Base-by-base conservation (phyloP, 2,888 invertebrate species). In the Spisula solida region DNA sequence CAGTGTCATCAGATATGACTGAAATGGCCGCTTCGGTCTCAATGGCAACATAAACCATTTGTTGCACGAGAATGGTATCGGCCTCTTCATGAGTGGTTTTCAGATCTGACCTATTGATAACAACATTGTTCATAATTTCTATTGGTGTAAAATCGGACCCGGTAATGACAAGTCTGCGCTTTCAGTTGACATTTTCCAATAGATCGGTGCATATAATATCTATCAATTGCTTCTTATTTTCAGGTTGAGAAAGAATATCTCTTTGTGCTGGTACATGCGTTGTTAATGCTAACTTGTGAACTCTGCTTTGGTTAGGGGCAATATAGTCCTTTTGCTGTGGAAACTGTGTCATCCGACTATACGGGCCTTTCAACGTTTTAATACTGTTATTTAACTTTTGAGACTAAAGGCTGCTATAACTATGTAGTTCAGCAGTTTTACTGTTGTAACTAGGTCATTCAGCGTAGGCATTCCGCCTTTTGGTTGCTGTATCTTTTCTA, bases 31-130 rank as follows among this genome's bases (percentile, higher is more conserved):
- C 18, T 66, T 29, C 2, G 29, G 25, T 25, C 25, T 66, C 29
- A 10, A 4, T 66, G 6, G 66, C 66, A n/a, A 29, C 66, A 20
- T 0, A 14, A 4, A 81, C 31, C 81, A 81, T 81, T 41, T 86
- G 81, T 66, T 86, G 56, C n/a, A 41, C 79, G 10, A 81, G 31
- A 12, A 47, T 47, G 18, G 2, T 66, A 48, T 86, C 70, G n/a
- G 81, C 86, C 18, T 86, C 81, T 66, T 81, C 86, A 48, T 86
- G 86, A 16, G 70, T 20, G 0, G 66, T 86, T 1, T 16, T 18
- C 66, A 86, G 5, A n/a, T 81, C 25, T 29, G 2, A 20, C 10
- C 81, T 5, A 1, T 29, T 48, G 6, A 86, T 48, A 29, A 31
- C 81, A 47, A n/a, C 20, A 5, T 12, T 12, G 12, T 47, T 8